A percentile compares a stretch with the other conserved stretches of the same genome.
Conservation (phyloP, 2,888 invertebrate species). For the Andrena praecox region DNA sequence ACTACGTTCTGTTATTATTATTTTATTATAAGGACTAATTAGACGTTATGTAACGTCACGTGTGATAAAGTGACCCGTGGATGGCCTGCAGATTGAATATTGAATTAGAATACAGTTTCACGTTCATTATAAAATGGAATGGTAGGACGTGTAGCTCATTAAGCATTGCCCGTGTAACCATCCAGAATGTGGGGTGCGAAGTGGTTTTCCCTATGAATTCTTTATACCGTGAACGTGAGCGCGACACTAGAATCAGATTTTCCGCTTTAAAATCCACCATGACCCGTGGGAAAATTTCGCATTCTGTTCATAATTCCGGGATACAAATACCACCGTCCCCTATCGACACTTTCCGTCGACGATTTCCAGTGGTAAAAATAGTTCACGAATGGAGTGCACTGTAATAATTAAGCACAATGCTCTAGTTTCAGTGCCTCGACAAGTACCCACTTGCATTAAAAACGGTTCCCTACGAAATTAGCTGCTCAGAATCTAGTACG, state of each 20-base stretch:
- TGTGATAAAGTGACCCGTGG: too few relatives aligned
- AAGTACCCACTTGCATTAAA: too few relatives aligned
- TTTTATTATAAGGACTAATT: neutral
- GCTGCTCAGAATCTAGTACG: too few relatives aligned
- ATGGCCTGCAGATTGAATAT: neutral
- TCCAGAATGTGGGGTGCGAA: slow-evolving; percentile 32
- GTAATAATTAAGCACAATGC: neutral
- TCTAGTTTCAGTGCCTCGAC: neutral
- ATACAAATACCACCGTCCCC: neutral
- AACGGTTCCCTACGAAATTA: too few relatives aligned
- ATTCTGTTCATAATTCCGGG: slow-evolving; percentile 7
- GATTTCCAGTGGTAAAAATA: too few relatives aligned
- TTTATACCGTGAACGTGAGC: slow-evolving; percentile 36
- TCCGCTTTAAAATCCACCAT: slow-evolving; percentile 34
- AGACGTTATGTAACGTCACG: neutral
- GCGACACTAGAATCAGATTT: slow-evolving; percentile 44
- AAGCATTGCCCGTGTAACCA: slow-evolving; percentile 19
- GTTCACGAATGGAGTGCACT: too few relatives aligned
- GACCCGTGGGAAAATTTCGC: slow-evolving; percentile 12
- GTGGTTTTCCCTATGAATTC: slow-evolving; percentile 48
- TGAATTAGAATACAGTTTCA: slow-evolving; percentile 2
- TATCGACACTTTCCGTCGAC: neutral
- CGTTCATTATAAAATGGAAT: neutral
- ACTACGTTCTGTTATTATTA: too few relatives aligned
- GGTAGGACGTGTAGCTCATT: neutral